Evolutionary conservation across 2,797 vertebrate genomes (phyloP).

Genomic region (Silurus lanzhouensis): DNA sequence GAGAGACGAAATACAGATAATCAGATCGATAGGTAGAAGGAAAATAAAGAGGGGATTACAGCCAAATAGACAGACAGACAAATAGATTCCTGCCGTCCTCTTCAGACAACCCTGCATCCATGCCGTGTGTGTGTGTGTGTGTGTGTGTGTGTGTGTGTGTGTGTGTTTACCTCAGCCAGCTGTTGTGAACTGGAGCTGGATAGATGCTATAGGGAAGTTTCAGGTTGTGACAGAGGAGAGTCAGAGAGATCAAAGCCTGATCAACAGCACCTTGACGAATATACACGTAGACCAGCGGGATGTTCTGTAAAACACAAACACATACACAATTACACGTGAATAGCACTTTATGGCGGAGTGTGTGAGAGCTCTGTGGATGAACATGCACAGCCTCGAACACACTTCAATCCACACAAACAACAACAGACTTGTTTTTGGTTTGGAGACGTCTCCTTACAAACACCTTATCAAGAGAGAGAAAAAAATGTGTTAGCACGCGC

Average conservation of each 20-base stretch:
- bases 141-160: neutral
- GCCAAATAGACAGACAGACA: neutral
- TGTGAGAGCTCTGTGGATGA: constrained; percentile 1
- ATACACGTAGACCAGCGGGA: constrained; percentile 81
- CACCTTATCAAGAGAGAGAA: neutral
- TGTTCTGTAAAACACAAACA: constrained; percentile 63
- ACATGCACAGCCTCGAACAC: constrained; percentile 1
- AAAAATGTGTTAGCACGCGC: neutral
- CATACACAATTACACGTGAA: constrained; percentile 19
- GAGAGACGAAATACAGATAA: neutral
- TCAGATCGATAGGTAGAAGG: neutral
- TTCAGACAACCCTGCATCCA: too few relatives aligned
- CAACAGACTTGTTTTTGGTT: neutral
- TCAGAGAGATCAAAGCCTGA: constrained; percentile 77
- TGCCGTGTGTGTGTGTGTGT: too few relatives aligned
- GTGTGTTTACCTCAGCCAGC: constrained; percentile 75
- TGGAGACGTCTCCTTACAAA: neutral
- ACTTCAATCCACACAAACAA: constrained; percentile 24
- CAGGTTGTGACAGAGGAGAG: constrained; percentile 82
- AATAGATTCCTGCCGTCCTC: too few relatives aligned
- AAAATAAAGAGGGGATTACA: too few relatives aligned
- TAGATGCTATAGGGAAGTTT: constrained; percentile 81
- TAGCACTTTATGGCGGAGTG: neutral
- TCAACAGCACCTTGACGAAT: constrained; percentile 80
- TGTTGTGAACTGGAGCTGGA: constrained; percentile 63